Base-by-base conservation (phyloP, 2,797 vertebrate species). In the Fringilla coelebs region DNA sequence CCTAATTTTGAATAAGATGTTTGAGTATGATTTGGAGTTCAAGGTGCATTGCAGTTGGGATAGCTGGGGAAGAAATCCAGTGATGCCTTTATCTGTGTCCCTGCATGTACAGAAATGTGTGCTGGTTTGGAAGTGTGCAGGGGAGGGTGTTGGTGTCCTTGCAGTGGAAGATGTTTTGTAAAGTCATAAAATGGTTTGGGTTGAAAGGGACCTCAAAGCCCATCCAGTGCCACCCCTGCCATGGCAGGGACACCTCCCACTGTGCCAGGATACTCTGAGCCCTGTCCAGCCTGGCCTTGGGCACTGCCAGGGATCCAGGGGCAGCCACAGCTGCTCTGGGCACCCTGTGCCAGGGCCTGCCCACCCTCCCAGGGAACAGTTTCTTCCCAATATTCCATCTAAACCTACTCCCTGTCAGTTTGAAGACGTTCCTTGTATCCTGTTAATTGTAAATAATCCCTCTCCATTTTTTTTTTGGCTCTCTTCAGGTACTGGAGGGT, bases 351-450 rank as follows among this genome's bases (percentile, higher is more conserved):
- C 28, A 72, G 68, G 38, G 28, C 41, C 43, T 58, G 1, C 10
- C 18, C 77, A 28, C 17, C 34, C 34, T 68, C 3, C 0, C 13
- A 41, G 46, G 4, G 2, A 17, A 0, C 1, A 16, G 31, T 52
- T 34, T 3, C 12, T 41, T 13, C 31, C 40, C 26, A 17, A 1
- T 41, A 24, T 28, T 48, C 18, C 31, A 32, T 14, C 18, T 32
- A 4, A 28, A 16, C 41, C 22, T 36, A 2, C 6, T 16, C 21
- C 18, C 26, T 48, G 29, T 17, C 22, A 41, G 34, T 61, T 4
- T 5, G 34, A 36, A 82, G 26, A 26, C 15, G 32, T 68, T 81
- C 34, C 26, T 11, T 45, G 3, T 81, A 31, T 46, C 18, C 46
- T 74, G 16, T 32, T 5, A 13, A 20, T 21, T 72, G 28, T 51